phyloP scores from a whole-genome alignment of 2,113 vertebrate genomes.

The Albula glossodonta region DNA sequence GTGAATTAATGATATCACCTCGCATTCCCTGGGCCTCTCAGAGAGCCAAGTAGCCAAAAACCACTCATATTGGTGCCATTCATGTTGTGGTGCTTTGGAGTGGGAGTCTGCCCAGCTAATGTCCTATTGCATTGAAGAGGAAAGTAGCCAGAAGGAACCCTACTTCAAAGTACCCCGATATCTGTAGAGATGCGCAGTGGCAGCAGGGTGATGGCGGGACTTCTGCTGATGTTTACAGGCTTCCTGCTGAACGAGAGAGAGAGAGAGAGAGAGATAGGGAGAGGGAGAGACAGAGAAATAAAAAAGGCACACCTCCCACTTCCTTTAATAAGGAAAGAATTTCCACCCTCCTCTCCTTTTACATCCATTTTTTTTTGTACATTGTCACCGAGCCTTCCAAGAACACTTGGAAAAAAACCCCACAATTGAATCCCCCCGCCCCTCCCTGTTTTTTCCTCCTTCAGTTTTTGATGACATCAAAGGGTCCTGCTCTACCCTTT shows the following conservation, averaged over 20 bases:
- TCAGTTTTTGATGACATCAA: conserved; percentile 47
- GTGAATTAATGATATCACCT: no score
- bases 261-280: not conserved
- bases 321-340: conserved; percentile 20
- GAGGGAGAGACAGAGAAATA: not conserved
- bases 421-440: not conserved
- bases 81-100: no score
- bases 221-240: no score
- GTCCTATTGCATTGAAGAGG: no score
- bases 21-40: no score
- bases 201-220: no score
- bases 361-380: not conserved
- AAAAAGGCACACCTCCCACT: not conserved
- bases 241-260: conserved; percentile 23
- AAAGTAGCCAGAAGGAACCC: no score
- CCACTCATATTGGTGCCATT: no score
- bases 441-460: not conserved
- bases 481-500: conserved; percentile 21
- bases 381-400: not conserved
- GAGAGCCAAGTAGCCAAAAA: no score
- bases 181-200: no score
- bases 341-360: not conserved
- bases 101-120: no score
- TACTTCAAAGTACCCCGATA: no score
- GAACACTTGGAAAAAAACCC: not conserved